These are phyloP conservation scores for Dolichotis patagonum DNA, from an alignment of 2,113 vertebrate genomes.

Conservation along the genomic window DNA sequence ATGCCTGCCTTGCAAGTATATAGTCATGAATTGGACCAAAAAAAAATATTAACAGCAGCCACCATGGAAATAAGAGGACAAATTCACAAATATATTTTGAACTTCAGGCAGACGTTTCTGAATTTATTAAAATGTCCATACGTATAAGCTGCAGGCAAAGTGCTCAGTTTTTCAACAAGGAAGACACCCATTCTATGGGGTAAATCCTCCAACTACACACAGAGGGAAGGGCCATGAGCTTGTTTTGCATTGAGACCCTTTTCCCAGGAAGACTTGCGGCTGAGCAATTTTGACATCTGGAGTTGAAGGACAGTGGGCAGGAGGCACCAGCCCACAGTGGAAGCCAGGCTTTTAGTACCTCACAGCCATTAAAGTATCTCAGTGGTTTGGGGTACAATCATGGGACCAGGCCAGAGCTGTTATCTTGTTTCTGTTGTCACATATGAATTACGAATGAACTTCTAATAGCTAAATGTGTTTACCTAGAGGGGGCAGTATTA, in stretches of 20 bases:
- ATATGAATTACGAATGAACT: constrained; percentile 6
- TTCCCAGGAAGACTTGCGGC: neutral
- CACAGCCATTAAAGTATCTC: neutral
- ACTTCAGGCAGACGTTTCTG: neutral
- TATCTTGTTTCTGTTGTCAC: constrained; percentile 2
- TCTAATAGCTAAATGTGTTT: neutral
- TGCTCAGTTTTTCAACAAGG: neutral
- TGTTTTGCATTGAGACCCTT: neutral
- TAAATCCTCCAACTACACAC: neutral
- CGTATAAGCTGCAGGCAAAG: neutral
- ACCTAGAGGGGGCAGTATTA: neutral
- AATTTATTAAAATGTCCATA: neutral
- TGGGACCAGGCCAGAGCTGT: neutral
- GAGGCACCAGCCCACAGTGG: neutral
- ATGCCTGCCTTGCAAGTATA: no score
- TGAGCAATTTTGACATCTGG: neutral
- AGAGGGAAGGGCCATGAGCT: neutral
- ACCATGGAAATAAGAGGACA: neutral
- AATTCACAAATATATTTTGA: constrained; percentile 8
- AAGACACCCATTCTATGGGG: neutral
- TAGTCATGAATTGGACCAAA: neutral
- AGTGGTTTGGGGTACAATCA: neutral
- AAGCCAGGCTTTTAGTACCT: neutral
- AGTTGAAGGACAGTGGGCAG: neutral
- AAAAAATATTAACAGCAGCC: neutral